Evolutionary conservation across 2,888 invertebrate species (phyloP).

Genomic region (Rhingia rostrata): DNA sequence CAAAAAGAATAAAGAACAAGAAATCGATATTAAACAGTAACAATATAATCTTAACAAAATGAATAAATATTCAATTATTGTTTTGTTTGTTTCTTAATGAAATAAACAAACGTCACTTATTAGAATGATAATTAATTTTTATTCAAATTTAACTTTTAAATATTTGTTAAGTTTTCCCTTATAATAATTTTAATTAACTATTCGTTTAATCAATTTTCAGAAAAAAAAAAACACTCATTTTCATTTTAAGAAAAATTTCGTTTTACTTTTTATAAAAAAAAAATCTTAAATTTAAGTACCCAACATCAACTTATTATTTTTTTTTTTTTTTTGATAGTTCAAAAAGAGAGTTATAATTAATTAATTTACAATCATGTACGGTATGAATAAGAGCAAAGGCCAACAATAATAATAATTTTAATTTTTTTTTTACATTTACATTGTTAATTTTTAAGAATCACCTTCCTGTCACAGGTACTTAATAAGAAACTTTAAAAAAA

Average conservation of each 20-base stretch:
- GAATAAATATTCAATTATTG: no score
- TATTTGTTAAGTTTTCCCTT: constrained; percentile 14
- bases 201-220: not conserved
- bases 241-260: constrained; percentile 20
- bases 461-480: constrained; percentile 53
- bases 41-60: constrained; percentile 16
- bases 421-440: constrained; percentile 20
- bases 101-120: constrained; percentile 5
- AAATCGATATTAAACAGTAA: constrained; percentile 67
- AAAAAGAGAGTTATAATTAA: constrained; percentile 35
- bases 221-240: constrained; percentile 39
- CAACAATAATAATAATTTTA: constrained; percentile 14
- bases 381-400: not conserved
- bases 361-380: not conserved
- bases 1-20: constrained; percentile 71
- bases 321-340: constrained; percentile 67
- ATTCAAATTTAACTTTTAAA: constrained; percentile 36
- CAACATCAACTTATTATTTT: constrained; percentile 52
- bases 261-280: constrained; percentile 11
- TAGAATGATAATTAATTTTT: constrained; percentile 9
- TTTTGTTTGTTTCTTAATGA: not conserved
- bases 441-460: constrained; percentile 16
- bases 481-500: constrained; percentile 5
- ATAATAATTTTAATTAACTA: constrained; percentile 12
- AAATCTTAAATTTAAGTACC: not conserved